Evolutionary conservation across 2,888 invertebrate species (phyloP).

Genomic region (Sclerodermus sp.): DNA sequence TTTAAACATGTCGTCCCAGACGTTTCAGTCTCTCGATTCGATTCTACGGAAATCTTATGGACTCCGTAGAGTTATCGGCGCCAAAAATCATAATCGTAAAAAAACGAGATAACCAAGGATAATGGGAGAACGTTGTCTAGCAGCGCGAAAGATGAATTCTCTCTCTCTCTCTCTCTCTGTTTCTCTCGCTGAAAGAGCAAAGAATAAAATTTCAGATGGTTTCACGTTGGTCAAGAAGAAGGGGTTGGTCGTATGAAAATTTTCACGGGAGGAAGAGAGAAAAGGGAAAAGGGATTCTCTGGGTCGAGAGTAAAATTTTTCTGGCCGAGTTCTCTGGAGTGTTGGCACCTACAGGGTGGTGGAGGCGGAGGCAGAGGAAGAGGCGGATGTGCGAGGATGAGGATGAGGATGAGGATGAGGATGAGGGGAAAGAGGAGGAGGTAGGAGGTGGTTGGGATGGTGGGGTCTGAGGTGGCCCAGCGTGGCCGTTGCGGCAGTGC

Average conservation of each 20-base stretch:
- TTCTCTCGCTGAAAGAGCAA: too few species aligned
- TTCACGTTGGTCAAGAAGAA: too few species aligned
- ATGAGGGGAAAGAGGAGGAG: conserved; percentile 17
- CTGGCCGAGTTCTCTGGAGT: conserved; percentile 37
- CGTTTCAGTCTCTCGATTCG: too few species aligned
- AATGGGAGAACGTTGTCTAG: too few species aligned
- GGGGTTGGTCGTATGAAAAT: neutral
- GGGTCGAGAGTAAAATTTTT: conserved; percentile 25
- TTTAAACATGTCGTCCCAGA: too few species aligned
- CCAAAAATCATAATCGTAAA: too few species aligned
- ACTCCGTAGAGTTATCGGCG: too few species aligned
- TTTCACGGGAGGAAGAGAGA: neutral
- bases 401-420: conserved; percentile 19
- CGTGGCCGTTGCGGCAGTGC: conserved; percentile 54
- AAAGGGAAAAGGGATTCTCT: neutral
- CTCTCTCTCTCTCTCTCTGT: too few species aligned
- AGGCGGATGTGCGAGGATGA: conserved; percentile 17
- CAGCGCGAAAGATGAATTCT: too few species aligned
- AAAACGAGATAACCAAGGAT: too few species aligned
- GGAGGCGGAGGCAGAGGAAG: conserved; percentile 18
- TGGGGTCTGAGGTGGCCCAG: conserved; percentile 54
- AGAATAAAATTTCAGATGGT: too few species aligned
- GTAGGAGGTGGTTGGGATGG: conserved; percentile 17
- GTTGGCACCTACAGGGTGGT: conserved; percentile 33
- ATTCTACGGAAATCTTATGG: too few species aligned